Base-by-base conservation (phyloP, 2,888 invertebrate species). In the Notodonta ziczac region DNA sequence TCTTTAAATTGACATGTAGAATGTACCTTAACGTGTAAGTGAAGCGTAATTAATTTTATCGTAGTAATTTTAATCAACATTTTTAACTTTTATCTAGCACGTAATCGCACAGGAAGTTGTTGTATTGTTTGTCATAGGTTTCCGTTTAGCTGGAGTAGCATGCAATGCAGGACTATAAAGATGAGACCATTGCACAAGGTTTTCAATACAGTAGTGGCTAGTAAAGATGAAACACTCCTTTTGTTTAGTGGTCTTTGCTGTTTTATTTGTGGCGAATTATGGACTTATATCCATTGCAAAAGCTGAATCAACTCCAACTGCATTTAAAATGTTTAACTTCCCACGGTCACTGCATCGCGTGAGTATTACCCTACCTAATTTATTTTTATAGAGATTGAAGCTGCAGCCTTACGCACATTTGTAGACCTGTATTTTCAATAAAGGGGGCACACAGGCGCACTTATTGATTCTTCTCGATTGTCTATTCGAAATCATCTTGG, bases 91-190 rank as follows among this genome's bases (percentile, higher is more conserved):
- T 81, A 90, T 91, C 89, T 77, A 60, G 65, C 74, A 78, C 82
- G 83, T 87, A 78, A 88, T 87, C 84, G 57, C 67, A 70, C 88
- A 88, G 92, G 91, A 91, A 86, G 86, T 84, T 76, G 81, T 84
- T 86, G 80, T 83, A 90, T 90, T 90, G 85, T 89, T 86, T 89
- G 85, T 86, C 84, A 88, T 84, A 83, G 83, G 80, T 84, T 86
- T 85, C 83, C 83, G 76, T 79, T 81, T 78, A 73, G 63, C 67
- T 66, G 64, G 57, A 60, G 32, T 62, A 72, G 72, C 87, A 88
- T 86, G 88, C 87, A 76, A 87, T 72, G 66, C 63, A 54, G 56
- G 64, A 65, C 65, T 89, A 89, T 89, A 90, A 84, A 87, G 80
- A 76, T 73, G 66, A 54, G 57, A 44, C 58, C 59, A 62, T 63